phyloP scores from a whole-genome alignment of 2,888 invertebrate species.

The Embidobia sp. region DNA sequence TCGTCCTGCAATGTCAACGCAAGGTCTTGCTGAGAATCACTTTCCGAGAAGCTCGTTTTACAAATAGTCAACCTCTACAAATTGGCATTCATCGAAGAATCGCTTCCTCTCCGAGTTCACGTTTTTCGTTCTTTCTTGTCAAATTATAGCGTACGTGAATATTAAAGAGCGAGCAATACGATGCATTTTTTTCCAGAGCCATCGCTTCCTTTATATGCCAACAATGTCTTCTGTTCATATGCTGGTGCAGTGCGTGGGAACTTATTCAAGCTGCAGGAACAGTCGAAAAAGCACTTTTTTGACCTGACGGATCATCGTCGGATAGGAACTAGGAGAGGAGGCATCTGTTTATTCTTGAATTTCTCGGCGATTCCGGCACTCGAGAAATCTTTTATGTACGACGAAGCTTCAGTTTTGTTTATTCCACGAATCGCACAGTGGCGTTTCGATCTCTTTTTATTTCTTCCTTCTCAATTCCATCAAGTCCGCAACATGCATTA shows the following conservation, averaged over 20 bases:
- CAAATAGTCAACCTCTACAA: constrained; percentile 22
- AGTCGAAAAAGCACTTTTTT: constrained; percentile 64
- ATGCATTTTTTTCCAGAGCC: constrained; percentile 36
- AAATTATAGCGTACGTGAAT: constrained; percentile 46
- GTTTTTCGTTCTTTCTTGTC: constrained; percentile 2
- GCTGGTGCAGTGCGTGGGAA: constrained; percentile 63
- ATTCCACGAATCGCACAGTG: constrained; percentile 1
- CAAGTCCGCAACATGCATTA: no score
- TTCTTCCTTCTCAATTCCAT: neutral
- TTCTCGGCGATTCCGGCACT: constrained; percentile 39
- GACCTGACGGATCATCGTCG: constrained; percentile 60
- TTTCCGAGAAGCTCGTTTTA: neutral
- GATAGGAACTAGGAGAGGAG: constrained; percentile 50
- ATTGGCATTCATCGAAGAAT: constrained; percentile 21
- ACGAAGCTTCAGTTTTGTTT: constrained; percentile 20
- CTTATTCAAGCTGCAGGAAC: constrained; percentile 63
- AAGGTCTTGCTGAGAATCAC: no score
- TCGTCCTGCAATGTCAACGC: no score
- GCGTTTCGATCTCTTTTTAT: no score
- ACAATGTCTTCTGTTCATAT: constrained; percentile 55
- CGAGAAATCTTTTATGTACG: constrained; percentile 32
- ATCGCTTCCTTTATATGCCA: constrained; percentile 48
- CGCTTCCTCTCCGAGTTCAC: constrained; percentile 22
- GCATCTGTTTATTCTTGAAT: constrained; percentile 62
- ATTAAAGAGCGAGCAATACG: constrained; percentile 38